A percentile compares a stretch with the other conserved stretches of the same genome.
These are phyloP conservation scores for Thysanoteuthis rhombus DNA, from an alignment of 2,888 invertebrate genomes.

Conservation along the genomic window DNA sequence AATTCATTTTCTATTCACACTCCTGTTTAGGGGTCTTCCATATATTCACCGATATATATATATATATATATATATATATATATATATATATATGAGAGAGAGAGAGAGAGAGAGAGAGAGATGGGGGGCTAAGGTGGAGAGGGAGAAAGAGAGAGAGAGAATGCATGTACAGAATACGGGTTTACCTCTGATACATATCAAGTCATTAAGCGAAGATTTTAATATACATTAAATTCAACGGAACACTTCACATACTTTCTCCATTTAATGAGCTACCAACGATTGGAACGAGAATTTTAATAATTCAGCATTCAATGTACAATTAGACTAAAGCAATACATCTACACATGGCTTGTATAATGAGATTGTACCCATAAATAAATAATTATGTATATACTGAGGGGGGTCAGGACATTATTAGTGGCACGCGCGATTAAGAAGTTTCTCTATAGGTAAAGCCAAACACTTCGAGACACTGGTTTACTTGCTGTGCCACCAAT, in stretches of 20 bases:
- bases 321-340: background rate
- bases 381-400: background rate
- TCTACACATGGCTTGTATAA: background rate
- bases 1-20: too few relatives aligned
- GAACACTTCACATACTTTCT: background rate
- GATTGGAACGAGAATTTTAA: background rate
- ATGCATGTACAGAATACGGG: background rate
- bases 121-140: background rate
- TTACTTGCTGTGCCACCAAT: too few relatives aligned
- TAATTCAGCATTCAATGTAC: background rate
- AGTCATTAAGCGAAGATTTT: background rate
- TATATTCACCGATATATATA: too few relatives aligned
- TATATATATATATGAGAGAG: too few relatives aligned
- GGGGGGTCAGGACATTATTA: background rate
- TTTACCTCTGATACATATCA: background rate
- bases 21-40: too few relatives aligned
- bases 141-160: slow-evolving; percentile 21
- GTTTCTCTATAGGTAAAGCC: background rate
- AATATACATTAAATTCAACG: background rate
- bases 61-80: too few relatives aligned
- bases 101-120: slow-evolving; percentile 23
- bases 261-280: background rate
- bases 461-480: too few relatives aligned
- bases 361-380: background rate
- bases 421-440: background rate